Conservation (phyloP, 2,113 vertebrate species). For the Muscicapa adusta region DNA sequence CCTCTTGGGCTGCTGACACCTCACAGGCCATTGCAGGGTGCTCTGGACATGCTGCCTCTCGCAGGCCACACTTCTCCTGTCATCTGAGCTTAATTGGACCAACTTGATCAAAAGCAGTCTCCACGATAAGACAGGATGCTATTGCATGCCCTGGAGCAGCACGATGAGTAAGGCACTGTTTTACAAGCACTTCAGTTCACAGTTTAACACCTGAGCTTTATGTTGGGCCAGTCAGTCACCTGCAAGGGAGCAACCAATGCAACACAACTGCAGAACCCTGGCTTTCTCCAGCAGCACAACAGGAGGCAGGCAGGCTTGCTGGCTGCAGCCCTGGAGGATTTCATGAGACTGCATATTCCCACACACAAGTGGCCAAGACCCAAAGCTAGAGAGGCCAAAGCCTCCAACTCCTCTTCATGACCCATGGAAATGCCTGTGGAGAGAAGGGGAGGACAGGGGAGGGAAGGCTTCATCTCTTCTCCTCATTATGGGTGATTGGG, state of each 20-base stretch:
- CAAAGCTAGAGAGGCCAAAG: neutral
- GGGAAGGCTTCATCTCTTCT: neutral
- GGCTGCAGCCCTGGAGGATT: neutral
- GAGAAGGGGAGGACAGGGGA: neutral
- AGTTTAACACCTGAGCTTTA: neutral
- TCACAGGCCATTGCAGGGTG: neutral
- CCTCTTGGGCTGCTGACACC: neutral
- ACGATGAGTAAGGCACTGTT: neutral
- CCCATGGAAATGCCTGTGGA: neutral
- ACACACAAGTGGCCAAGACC: neutral
- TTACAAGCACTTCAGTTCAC: neutral
- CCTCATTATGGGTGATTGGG: neutral
- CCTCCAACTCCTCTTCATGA: neutral
- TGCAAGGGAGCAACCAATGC: neutral
- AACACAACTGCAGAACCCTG: neutral
- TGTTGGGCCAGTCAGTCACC: neutral
- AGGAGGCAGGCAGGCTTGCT: accelerated
- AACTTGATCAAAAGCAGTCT: neutral
- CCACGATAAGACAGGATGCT: neutral
- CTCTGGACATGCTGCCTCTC: neutral
- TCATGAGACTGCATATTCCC: too few species aligned
- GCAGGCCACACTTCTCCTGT: neutral
- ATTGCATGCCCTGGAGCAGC: neutral
- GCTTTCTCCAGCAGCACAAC: neutral
- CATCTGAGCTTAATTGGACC: neutral